phyloP scores from a whole-genome alignment of 2,113 vertebrate genomes.

The Otis tarda region DNA sequence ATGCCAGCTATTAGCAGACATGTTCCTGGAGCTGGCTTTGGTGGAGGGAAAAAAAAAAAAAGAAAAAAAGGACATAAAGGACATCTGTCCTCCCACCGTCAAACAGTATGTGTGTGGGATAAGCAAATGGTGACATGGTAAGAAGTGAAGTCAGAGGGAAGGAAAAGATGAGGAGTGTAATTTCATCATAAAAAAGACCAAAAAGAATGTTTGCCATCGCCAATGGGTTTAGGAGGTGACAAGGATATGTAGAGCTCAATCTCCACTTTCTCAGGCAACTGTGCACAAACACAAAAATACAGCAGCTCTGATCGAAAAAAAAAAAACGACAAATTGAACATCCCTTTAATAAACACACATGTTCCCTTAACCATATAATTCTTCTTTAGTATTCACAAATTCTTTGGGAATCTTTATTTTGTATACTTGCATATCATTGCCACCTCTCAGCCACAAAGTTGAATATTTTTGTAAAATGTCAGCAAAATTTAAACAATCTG shows the following conservation, averaged over 20 bases:
- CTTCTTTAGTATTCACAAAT: background rate
- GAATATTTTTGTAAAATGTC: background rate
- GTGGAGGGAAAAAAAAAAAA: background rate
- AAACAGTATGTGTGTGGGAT: background rate
- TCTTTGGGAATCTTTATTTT: background rate
- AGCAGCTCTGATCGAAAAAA: background rate
- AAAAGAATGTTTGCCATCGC: background rate
- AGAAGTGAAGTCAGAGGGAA: background rate
- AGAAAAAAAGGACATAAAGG: too few species aligned
- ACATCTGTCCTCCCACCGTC: background rate
- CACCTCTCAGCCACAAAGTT: background rate
- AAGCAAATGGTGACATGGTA: background rate
- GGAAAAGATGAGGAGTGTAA: background rate
- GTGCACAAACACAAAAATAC: background rate
- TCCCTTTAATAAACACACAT: background rate
- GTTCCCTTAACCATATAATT: background rate
- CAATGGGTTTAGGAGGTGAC: background rate
- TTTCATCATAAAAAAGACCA: background rate
- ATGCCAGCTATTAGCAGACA: background rate
- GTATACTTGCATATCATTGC: rapidly evolving
- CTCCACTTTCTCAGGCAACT: background rate
- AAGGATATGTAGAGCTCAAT: background rate
- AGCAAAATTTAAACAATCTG: background rate
- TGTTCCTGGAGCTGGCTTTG: background rate
- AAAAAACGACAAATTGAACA: background rate